Evolutionary conservation across 2,888 invertebrate genomes (phyloP).

Genomic region (Cryptocephalus primarius): DNA sequence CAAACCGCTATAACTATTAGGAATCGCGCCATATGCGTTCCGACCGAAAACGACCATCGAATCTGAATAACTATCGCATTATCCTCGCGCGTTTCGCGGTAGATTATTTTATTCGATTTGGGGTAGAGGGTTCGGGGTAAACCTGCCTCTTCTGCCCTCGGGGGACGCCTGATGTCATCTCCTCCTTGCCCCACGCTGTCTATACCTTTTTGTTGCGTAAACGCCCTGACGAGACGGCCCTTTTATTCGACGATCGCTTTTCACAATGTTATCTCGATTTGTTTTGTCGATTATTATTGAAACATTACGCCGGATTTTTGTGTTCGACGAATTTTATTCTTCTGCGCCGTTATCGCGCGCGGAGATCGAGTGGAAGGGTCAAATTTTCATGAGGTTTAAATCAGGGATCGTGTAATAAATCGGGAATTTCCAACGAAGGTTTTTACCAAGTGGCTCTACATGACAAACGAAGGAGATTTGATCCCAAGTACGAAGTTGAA

Average conservation of each 20-base stretch:
- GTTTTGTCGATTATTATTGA: constrained; percentile 20
- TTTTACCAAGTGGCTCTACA: no score
- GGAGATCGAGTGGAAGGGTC: no score
- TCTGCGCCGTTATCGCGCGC: constrained; percentile 5
- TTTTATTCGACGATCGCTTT: constrained; percentile 8
- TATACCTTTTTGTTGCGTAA: constrained; percentile 6
- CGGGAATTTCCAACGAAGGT: no score
- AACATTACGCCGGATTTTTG: constrained; percentile 17
- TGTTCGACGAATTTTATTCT: constrained; percentile 13
- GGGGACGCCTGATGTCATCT: constrained; percentile 16
- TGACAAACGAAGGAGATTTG: no score
- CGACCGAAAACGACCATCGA: constrained; percentile 1
- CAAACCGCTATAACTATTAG: no score
- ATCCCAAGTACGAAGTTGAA: no score
- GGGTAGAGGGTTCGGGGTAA: constrained; percentile 3
- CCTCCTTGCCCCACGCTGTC: constrained; percentile 6
- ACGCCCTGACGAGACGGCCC: constrained; percentile 16
- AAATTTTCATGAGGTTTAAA: no score
- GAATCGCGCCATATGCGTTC: constrained; percentile 4
- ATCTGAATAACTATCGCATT: constrained; percentile 8
- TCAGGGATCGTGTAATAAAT: no score
- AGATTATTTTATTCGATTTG: constrained; percentile 3
- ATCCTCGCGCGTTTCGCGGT: constrained; percentile 5
- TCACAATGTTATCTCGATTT: constrained; percentile 23
- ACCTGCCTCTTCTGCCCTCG: constrained; percentile 4